Evolutionary conservation across 2,888 invertebrate genomes (phyloP).

Genomic region (Dicranocentrus wangi): DNA sequence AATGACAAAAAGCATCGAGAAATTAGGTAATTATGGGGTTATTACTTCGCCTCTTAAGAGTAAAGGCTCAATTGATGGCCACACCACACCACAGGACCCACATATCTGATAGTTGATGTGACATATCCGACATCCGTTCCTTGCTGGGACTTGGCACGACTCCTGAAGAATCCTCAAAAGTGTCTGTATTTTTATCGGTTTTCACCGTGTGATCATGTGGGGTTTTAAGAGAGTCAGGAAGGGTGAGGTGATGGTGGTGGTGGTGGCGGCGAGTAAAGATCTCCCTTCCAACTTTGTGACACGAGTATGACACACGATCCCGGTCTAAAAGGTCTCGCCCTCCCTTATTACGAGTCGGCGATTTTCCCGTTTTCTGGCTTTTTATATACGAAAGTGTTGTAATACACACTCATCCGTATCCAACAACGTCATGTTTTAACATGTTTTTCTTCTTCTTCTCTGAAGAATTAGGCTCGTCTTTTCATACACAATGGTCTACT

Average conservation of each 20-base stretch:
- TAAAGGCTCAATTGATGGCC: no score
- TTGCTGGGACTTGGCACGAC: no score
- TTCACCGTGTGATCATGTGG: conserved; percentile 40
- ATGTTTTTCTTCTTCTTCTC: conserved; percentile 13
- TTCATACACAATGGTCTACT: conserved; percentile 33
- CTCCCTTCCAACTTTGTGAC: conserved; percentile 55
- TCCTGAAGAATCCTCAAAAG: conserved; percentile 39
- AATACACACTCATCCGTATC: conserved; percentile 37
- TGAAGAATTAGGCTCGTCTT: conserved; percentile 4
- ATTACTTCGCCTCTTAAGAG: no score
- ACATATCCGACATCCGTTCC: no score
- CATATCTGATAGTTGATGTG: no score
- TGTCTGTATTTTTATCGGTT: conserved; percentile 31
- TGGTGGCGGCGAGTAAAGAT: conserved; percentile 8
- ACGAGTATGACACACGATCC: conserved; percentile 62
- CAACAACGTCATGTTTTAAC: conserved; percentile 27
- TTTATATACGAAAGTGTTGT: conserved; percentile 2
- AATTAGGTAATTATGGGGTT: no score
- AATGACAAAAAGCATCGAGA: no score
- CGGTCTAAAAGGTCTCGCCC: conserved; percentile 61
- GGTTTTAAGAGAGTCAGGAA: conserved; percentile 27
- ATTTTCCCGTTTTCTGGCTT: conserved; percentile 25
- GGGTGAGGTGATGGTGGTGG: conserved; percentile 25
- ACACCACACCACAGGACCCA: no score
- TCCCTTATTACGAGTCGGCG: conserved; percentile 58